Percentiles rank a stretch among this genome's conserved stretches.
These are phyloP conservation scores for Panonychus citri DNA, from an alignment of 1,140 invertebrate genomes.

Conservation along the genomic window DNA sequence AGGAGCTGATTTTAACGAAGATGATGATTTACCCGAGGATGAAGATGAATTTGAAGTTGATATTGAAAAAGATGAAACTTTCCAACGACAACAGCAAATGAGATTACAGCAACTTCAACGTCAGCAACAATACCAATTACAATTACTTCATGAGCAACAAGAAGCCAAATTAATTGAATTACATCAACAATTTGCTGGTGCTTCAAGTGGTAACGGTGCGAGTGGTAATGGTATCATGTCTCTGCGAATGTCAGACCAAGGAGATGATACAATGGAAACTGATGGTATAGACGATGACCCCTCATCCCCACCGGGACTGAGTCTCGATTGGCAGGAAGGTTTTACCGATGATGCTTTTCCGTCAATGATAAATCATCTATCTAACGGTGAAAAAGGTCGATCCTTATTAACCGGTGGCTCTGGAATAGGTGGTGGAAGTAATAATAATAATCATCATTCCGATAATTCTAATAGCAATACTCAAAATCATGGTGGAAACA, in stretches of 20 bases:
- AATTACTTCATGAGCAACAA: not conserved
- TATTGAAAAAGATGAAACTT: not conserved
- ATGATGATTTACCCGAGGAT: too few relatives aligned
- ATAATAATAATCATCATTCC: too few relatives aligned
- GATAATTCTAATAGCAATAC: not conserved
- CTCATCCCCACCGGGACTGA: not conserved
- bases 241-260: too few relatives aligned
- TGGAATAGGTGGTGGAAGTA: too few relatives aligned
- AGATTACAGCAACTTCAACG: not conserved
- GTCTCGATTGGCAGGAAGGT: not conserved
- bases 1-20: too few relatives aligned
- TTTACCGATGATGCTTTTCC: not conserved
- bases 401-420: not conserved
- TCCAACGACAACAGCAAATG: constrained; percentile 1
- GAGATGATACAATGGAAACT: not conserved
- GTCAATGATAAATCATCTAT: not conserved
- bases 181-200: constrained; percentile 1
- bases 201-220: too few relatives aligned
- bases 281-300: not conserved
- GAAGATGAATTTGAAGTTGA: too few relatives aligned
- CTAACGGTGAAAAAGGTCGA: not conserved
- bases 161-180: not conserved
- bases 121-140: not conserved
- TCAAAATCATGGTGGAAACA: not conserved
- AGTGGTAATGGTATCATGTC: too few relatives aligned